Percentiles rank a stretch among this genome's conserved stretches.
phyloP scores from a whole-genome alignment of 1,140 invertebrate genomes.

The Centruroides vittatus region DNA sequence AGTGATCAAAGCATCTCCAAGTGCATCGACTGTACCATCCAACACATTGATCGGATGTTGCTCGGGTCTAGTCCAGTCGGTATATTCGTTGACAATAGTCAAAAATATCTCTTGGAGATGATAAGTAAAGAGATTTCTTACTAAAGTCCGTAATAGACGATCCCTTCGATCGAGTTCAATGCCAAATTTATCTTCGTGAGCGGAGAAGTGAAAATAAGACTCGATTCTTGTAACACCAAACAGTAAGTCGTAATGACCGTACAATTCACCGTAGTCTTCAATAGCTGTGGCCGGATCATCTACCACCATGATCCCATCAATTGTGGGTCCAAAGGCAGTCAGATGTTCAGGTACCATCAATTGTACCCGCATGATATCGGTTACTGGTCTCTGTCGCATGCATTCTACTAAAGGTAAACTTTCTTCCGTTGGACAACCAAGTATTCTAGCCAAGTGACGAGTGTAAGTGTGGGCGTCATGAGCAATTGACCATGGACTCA shows the following conservation, averaged over 20 bases:
- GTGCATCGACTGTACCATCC: constrained; percentile 39
- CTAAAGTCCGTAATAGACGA: constrained; percentile 78
- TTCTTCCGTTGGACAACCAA: constrained; percentile 57
- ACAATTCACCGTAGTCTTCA: constrained; percentile 4
- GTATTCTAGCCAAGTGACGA: constrained; percentile 62
- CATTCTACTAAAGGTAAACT: constrained; percentile 60
- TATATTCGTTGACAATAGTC: constrained; percentile 95
- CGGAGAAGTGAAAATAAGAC: constrained; percentile 51
- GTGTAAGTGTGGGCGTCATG: constrained; percentile 51
- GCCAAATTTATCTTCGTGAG: constrained; percentile 78
- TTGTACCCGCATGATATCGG: constrained; percentile 41
- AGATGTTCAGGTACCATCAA: constrained; percentile 65
- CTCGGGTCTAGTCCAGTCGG: constrained; percentile 84
- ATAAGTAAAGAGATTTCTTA: constrained; percentile 68
- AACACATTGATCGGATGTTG: constrained; percentile 82
- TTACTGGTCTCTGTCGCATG: constrained; percentile 53
- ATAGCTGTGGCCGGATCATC: constrained; percentile 4
- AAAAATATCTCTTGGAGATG: constrained; percentile 92
- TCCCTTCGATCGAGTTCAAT: constrained; percentile 78
- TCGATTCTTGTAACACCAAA: background rate
- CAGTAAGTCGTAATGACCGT: constrained; percentile 1
- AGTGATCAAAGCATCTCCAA: constrained; percentile 37
- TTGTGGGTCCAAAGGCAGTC: constrained; percentile 73
- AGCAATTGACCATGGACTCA: constrained; percentile 24
- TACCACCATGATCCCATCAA: constrained; percentile 47